A percentile compares a stretch with the other conserved stretches of the same genome.
Evolutionary conservation across 2,888 invertebrate species (phyloP).

Genomic region (Drosophila melanosoma): DNA sequence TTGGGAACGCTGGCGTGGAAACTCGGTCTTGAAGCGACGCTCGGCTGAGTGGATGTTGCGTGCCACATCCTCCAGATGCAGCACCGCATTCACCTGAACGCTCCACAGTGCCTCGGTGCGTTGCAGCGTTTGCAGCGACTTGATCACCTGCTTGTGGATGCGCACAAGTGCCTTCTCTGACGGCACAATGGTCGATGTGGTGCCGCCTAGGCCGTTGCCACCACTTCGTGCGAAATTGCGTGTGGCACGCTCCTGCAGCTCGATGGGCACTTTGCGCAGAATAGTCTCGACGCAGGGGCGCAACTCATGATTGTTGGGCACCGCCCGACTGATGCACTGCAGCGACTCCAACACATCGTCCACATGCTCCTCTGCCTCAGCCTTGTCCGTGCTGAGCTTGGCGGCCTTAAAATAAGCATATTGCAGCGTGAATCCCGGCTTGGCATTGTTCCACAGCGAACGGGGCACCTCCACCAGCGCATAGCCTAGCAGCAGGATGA

Average conservation of each 20-base stretch:
- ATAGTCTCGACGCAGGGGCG: conserved; percentile 94
- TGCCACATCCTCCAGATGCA: conserved; percentile 94
- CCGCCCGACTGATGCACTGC: conserved; percentile 91
- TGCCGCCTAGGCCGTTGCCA: conserved; percentile 83
- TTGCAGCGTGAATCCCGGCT: conserved; percentile 92
- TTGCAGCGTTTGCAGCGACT: conserved; percentile 95
- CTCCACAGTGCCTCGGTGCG: conserved; percentile 98
- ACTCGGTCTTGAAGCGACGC: conserved; percentile 88
- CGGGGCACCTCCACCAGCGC: conserved; percentile 98
- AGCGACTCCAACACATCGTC: conserved; percentile 97
- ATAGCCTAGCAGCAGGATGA: conserved; percentile 96
- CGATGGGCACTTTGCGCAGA: conserved; percentile 93
- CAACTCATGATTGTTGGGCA: conserved; percentile 91
- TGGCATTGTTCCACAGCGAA: conserved; percentile 95
- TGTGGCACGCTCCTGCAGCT: conserved; percentile 90
- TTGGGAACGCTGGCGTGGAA: conserved; percentile 88
- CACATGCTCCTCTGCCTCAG: conserved; percentile 98
- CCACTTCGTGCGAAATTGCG: conserved; percentile 86
- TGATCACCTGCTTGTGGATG: conserved; percentile 96
- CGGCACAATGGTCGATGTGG: conserved; percentile 88
- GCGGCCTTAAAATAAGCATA: conserved; percentile 97
- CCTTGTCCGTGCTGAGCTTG: conserved; percentile 96
- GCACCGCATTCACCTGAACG: conserved; percentile 91
- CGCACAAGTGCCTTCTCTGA: conserved; percentile 94
- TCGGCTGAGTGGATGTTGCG: conserved; percentile 89